Evolutionary conservation across 2,113 vertebrate species (phyloP), one percentile per base, ranked within the genome.

Genomic region (Rhadina sibilatrix): DNA sequence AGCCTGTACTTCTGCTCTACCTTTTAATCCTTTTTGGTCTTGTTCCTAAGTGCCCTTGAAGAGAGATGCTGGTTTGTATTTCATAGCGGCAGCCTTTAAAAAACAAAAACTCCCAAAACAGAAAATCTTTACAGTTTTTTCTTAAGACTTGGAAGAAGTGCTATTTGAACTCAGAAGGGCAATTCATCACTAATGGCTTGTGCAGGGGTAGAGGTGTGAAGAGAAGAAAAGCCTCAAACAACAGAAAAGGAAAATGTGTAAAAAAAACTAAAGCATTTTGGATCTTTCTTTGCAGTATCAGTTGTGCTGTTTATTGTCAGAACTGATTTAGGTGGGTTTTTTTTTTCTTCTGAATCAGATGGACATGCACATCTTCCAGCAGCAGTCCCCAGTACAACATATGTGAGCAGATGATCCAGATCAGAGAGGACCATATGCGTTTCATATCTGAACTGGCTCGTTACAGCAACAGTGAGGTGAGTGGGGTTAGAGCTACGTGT

Each of bases 331-430:
- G 21, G 56, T 79, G 31, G 4, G 0, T 0, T 8, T 33, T 54
- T 63, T 91, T 61, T 40, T 28, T 93, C 6, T 5, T 75, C 61
- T 96, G 69, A 81, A 86, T 81, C 92, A 98, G 98, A 53, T 98
- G 98, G 98, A 98, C 98, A 0, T 98, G 98, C 87, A 98, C 98
- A 0, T 98, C 98, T 25, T 98, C 98, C n/a, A 98, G 99, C 97
- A 99, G 99, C 97, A 99, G 99, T 96, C 99, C 99, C 1, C 99
- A 99, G 60, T 99, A 99, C 97, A 99, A 99, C 97, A 99, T 99
- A 97, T 99, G 99, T 50, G 99, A 99, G 94, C 99, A 99, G 98
- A 99, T 99, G 99, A 98, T 99, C 94, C 99, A 99, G 96, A 99
- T 99, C 96, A 98, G 99, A 20, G 99, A 99, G 15, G 99, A 99